Percentiles rank a stretch among this genome's conserved stretches.
Evolutionary conservation across 2,797 vertebrate species (phyloP).

Genomic region (Protonibea diacanthus): DNA sequence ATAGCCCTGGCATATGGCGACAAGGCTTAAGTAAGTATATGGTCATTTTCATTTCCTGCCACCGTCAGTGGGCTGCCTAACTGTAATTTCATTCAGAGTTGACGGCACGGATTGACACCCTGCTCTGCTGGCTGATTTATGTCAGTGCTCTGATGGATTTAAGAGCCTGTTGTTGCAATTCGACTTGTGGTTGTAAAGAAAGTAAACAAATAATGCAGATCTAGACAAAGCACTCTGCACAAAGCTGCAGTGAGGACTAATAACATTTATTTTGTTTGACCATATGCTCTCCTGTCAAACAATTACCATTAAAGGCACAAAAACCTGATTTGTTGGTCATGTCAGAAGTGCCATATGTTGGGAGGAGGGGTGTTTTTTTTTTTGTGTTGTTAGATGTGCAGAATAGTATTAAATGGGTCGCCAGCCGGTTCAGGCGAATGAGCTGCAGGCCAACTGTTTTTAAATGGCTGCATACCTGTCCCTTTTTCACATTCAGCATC

Average conservation of each 20-base stretch:
- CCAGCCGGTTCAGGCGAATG: slow-evolving; percentile 34
- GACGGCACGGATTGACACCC: slow-evolving; percentile 60
- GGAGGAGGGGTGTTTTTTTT: slow-evolving; percentile 19
- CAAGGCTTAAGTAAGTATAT: slow-evolving; percentile 70
- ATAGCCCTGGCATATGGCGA: slow-evolving; percentile 69
- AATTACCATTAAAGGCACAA: slow-evolving; percentile 54
- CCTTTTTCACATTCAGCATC: not conserved
- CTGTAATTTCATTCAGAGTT: slow-evolving; percentile 56
- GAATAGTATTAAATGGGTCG: slow-evolving; percentile 61
- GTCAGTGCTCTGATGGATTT: slow-evolving; percentile 54
- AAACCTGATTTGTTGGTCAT: slow-evolving; percentile 53
- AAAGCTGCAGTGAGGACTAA: slow-evolving; percentile 30
- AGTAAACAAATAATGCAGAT: slow-evolving; percentile 9
- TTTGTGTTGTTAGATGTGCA: slow-evolving; percentile 59
- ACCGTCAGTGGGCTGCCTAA: slow-evolving; percentile 19
- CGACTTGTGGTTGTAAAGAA: slow-evolving; percentile 17
- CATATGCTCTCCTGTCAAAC: slow-evolving; percentile 61
- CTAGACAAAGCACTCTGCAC: not conserved
- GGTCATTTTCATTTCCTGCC: slow-evolving; percentile 73
- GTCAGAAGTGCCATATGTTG: slow-evolving; percentile 66
- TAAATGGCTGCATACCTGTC: slow-evolving; percentile 6
- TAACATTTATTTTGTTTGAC: slow-evolving; percentile 33
- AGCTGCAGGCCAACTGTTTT: slow-evolving; percentile 33
- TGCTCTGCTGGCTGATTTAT: slow-evolving; percentile 42
- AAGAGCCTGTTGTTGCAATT: slow-evolving; percentile 8